Base-by-base conservation (phyloP, 2,888 invertebrate species). In the Eupithecia vulgata region DNA sequence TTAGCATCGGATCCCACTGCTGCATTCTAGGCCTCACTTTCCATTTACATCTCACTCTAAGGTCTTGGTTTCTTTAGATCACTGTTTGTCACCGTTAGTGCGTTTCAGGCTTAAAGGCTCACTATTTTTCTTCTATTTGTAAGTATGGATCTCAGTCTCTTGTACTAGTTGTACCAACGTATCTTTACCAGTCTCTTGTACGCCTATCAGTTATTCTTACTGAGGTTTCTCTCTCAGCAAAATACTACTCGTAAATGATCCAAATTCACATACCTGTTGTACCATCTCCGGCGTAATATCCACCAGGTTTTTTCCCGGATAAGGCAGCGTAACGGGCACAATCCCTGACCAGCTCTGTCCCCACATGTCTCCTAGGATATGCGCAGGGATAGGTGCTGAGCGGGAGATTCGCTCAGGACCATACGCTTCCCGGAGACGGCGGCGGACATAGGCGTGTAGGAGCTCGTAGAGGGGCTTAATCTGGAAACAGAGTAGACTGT, bases 321-420 rank as follows among this genome's bases (percentile, higher is more conserved):
- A 98, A 0, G 99, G 98, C 78, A 97, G 95, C 0, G 98, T 96
- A 61, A 97, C 92, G 76, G 98, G 97, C 75, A 97, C 95, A 30
- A 98, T 96, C 77, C 97, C 97, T 0, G 95, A 95, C 98, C 98
- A 98, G 64, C 97, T 96, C 89, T 98, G 98, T 0, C 96, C 97
- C 97, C 98, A 98, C 97, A 98, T 97, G 85, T 98, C 98, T 0
- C 98, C 98, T 7, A 98, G 94, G 72, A 98, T 95, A 83, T 98
- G 98, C 0, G 97, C 97, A 0, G 98, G 98, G 61, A 98, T 95
- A 0, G 98, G 98, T 0, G 98, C 97, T 59, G 97, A 96, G 1
- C 96, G 94, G 79, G 96, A 97, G 68, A 97, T 96, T 79, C 97
- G 95, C 84, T 98, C 97, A 0, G 97, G 97, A 0, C 98, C 98